Evolutionary conservation across 1,140 invertebrate species (phyloP), one percentile per base, ranked within the genome.

Genomic region (Luehdorfia chinensis): DNA sequence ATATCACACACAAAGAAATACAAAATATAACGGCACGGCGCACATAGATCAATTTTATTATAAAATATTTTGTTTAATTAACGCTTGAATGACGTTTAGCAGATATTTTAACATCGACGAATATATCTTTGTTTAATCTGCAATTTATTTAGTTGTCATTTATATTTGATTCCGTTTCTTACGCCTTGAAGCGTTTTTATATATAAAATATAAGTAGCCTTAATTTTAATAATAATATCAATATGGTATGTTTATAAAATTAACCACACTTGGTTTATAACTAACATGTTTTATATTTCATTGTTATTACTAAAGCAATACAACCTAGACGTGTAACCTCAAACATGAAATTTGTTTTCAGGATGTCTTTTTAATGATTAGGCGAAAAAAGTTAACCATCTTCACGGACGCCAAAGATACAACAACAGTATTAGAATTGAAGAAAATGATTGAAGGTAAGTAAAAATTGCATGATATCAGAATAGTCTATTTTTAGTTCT

Each of bases 331-430:
- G 59, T 53, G 75, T 83, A 86, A 86, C 83, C 83, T 86, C 73
- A 85, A 86, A 86, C 54, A 49, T 63, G 55, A 23, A 75, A 70
- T 79, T 75, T 86, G 80, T 84, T 88, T 90, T 85, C 75, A 95
- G 97, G 97, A 98, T 89, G 97, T 98, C 61, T 99, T 98, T 92
- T 89, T 99, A 64, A 98, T 98, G 96, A 96, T 99, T 64, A 91
- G 97, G 85, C 91, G 97, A 75, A 97, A 98, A 88, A 98, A 98
- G 87, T 92, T 94, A 61, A 98, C 97, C 37, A 97, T 99, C 84
- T 99, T 99, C 81, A 96, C 97, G n/a, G 97, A 99, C 90, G 95
- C 96, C 3, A 98, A 98, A 84, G 97, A 98, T 75, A 96, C 94
- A 36, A 98, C 96, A 21, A 92, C 95, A 44, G 95, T 99, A 50